These are phyloP conservation scores for Trypoxylon attenuatum DNA, from an alignment of 2,888 invertebrate genomes.

Conservation along the genomic window DNA sequence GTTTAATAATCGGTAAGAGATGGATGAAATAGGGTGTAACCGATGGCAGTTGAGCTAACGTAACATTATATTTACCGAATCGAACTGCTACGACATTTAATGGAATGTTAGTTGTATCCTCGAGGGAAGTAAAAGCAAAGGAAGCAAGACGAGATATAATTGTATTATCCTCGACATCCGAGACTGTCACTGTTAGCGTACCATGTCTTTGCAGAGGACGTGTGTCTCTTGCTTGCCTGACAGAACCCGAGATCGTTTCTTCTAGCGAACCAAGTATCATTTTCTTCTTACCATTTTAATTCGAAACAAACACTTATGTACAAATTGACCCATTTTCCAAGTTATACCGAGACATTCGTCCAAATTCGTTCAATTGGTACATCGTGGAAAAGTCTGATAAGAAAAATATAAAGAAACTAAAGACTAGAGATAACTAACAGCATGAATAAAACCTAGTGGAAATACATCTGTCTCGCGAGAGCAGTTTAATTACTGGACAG, in stretches of 20 bases:
- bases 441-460: no score
- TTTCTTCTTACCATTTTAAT: no score
- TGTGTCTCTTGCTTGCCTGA: constrained; percentile 24
- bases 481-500: constrained; percentile 22
- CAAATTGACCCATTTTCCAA: no score
- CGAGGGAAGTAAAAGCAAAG: neutral
- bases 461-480: no score
- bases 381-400: no score
- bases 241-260: constrained; percentile 21
- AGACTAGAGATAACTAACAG: no score
- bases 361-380: no score
- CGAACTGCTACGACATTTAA: neutral
- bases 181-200: constrained; percentile 7
- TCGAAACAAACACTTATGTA: no score
- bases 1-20: no score
- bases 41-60: neutral
- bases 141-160: neutral
- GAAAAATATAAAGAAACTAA: no score
- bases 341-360: no score
- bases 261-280: constrained; percentile 6
- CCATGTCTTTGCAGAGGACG: constrained; percentile 18
- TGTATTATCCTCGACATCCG: neutral
- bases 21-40: no score
- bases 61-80: neutral
- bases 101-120: neutral